A percentile compares a stretch with the other conserved stretches of the same genome.
These are phyloP conservation scores for Nesidiocoris tenuis DNA, from an alignment of 2,888 invertebrate species.

Conservation along the genomic window DNA sequence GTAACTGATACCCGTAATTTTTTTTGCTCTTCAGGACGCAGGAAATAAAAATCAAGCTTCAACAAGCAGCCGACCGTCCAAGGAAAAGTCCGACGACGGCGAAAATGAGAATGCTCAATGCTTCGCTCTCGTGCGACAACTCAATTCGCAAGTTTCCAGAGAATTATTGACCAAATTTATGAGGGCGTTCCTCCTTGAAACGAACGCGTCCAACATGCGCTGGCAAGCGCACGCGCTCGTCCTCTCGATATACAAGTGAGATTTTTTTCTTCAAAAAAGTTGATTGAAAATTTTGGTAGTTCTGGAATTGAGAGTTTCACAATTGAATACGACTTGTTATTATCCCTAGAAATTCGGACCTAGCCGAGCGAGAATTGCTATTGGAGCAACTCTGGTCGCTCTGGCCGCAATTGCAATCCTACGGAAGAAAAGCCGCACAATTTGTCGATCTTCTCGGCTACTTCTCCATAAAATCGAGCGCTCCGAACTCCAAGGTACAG, in stretches of 20 bases:
- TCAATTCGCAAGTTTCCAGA: constrained; percentile 50
- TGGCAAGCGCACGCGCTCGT: constrained; percentile 93
- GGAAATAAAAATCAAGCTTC: constrained; percentile 10
- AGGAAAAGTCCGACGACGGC: constrained; percentile 45
- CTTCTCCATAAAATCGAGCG: constrained; percentile 82
- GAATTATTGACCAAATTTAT: constrained; percentile 68
- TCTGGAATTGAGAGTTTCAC: not conserved
- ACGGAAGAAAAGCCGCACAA: constrained; percentile 92
- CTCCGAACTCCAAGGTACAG: constrained; percentile 63
- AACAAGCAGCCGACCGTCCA: constrained; percentile 24
- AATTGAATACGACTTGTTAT: not conserved
- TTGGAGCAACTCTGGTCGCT: constrained; percentile 85
- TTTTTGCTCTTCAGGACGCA: too few species aligned
- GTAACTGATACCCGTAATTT: too few species aligned
- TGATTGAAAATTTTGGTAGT: not conserved
- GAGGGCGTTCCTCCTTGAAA: constrained; percentile 87
- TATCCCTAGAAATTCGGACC: constrained; percentile 70
- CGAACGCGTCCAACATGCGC: constrained; percentile 86
- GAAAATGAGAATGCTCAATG: constrained; percentile 50
- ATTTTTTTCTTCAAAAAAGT: not conserved
- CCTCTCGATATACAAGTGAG: constrained; percentile 75
- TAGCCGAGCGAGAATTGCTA: constrained; percentile 73
- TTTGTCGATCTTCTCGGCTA: constrained; percentile 96
- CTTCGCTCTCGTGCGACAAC: constrained; percentile 51
- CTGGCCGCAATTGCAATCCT: constrained; percentile 86